A percentile compares a stretch with the other conserved stretches of the same genome.
phyloP scores from a whole-genome alignment of 2,888 invertebrate genomes.

The Ligdia adustata region DNA sequence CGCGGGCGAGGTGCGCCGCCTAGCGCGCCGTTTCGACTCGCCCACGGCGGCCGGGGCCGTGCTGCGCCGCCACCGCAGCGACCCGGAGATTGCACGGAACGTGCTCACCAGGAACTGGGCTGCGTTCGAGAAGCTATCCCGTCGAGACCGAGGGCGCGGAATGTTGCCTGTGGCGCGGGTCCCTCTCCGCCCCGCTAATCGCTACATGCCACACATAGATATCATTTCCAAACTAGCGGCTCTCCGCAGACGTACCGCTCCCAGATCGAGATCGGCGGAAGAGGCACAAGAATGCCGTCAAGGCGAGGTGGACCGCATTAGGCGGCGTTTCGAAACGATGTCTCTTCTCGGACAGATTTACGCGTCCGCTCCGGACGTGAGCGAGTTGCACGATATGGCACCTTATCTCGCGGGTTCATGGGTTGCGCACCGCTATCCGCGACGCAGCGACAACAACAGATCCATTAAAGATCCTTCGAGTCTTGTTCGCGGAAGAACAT shows the following conservation, averaged over 20 bases:
- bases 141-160: conserved; percentile 59
- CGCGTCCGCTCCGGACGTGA: conserved; percentile 91
- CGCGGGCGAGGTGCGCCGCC: conserved; percentile 90
- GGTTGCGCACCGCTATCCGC: conserved; percentile 92
- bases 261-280: conserved; percentile 78
- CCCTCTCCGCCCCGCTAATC: conserved; percentile 86
- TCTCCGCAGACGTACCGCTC: conserved; percentile 75
- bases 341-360: conserved; percentile 91
- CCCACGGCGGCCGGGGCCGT: conserved; percentile 80
- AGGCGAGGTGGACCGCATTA: conserved; percentile 89
- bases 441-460: conserved; percentile 86
- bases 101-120: conserved; percentile 78
- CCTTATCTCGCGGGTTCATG: conserved; percentile 91
- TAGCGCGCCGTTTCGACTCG: conserved; percentile 91
- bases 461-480: conserved; percentile 79
- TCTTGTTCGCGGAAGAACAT: conserved; percentile 57
- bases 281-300: conserved; percentile 80
- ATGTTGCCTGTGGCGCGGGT: conserved; percentile 86
- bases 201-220: conserved; percentile 94
- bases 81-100: conserved; percentile 89
- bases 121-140: conserved; percentile 69
- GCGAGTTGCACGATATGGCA: conserved; percentile 90
- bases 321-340: conserved; percentile 88
- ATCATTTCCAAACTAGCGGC: conserved; percentile 94
- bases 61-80: conserved; percentile 88